Conservation (phyloP, 2,888 invertebrate species). For the Acanthococcus lagerstroemiae region DNA sequence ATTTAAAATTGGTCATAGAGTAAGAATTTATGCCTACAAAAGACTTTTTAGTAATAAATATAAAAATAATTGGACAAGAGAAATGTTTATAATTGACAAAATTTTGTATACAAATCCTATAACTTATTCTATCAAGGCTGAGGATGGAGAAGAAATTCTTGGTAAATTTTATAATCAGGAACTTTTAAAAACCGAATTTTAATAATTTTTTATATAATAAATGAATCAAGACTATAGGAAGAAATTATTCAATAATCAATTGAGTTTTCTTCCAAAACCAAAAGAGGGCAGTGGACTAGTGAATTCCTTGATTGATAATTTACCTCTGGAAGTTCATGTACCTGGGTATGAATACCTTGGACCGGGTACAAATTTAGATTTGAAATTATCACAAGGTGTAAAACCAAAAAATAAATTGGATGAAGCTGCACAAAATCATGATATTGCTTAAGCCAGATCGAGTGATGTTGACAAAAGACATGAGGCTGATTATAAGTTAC, state of each 20-base stretch:
- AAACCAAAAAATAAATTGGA: conserved; percentile 20
- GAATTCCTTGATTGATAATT: conserved; percentile 26
- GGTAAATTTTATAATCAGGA: background rate
- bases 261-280: background rate
- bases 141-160: conserved; percentile 1
- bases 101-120: background rate
- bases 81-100: background rate
- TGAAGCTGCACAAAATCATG: conserved; percentile 9
- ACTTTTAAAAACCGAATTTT: conserved; percentile 1
- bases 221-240: background rate
- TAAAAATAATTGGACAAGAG: conserved; percentile 2
- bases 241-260: background rate
- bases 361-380: conserved; percentile 30
- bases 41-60: background rate
- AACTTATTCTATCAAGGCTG: background rate
- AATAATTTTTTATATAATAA: background rate
- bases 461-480: conserved; percentile 19
- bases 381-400: conserved; percentile 18
- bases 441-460: conserved; percentile 8
- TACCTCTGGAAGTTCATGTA: conserved; percentile 25
- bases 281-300: conserved; percentile 27
- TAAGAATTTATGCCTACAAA: background rate
- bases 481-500: conserved; percentile 27
- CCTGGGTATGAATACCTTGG: conserved; percentile 25
- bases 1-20: conserved; percentile 4